phyloP scores from a whole-genome alignment of 1,140 invertebrate genomes.

The Zaprionus taronus region DNA sequence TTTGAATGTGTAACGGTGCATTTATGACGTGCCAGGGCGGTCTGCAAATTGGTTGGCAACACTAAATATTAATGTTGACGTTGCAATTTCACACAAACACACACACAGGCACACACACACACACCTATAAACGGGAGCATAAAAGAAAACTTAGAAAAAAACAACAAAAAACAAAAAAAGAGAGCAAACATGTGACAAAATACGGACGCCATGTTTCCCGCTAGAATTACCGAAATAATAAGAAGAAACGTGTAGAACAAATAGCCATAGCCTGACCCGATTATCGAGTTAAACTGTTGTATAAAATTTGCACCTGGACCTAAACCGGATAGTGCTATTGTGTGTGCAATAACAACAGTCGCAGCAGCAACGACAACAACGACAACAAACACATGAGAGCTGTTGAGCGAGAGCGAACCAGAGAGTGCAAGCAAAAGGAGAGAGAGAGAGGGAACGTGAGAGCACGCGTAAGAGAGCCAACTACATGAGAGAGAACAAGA shows the following conservation, averaged over 20 bases:
- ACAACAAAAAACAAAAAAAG: background rate
- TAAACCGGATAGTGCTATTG: slow-evolving; percentile 74
- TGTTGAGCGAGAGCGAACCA: slow-evolving; percentile 27
- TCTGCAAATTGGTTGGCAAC: slow-evolving; percentile 44
- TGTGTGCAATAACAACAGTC: slow-evolving; percentile 69
- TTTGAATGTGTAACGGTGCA: slow-evolving; percentile 76
- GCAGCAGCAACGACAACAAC: slow-evolving; percentile 42
- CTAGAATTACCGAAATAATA: slow-evolving; percentile 66
- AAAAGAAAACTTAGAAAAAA: slow-evolving; percentile 18
- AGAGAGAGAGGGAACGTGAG: slow-evolving; percentile 22
- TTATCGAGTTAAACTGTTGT: slow-evolving; percentile 79
- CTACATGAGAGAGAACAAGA: slow-evolving; percentile 27
- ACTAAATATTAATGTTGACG: slow-evolving; percentile 43
- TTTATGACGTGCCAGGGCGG: slow-evolving; percentile 59
- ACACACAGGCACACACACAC: background rate
- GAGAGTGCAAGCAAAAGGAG: slow-evolving; percentile 22
- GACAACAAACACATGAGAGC: slow-evolving; percentile 29
- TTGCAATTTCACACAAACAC: slow-evolving; percentile 39
- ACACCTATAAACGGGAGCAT: background rate
- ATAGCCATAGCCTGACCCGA: slow-evolving; percentile 73
- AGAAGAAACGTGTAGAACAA: slow-evolving; percentile 48
- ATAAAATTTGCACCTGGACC: slow-evolving; percentile 82
- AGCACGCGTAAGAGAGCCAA: slow-evolving; percentile 25
- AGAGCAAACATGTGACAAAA: slow-evolving; percentile 36
- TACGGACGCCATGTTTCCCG: slow-evolving; percentile 74